These are phyloP conservation scores for Pica pica DNA, from an alignment of 2,113 vertebrate species.

Conservation along the genomic window DNA sequence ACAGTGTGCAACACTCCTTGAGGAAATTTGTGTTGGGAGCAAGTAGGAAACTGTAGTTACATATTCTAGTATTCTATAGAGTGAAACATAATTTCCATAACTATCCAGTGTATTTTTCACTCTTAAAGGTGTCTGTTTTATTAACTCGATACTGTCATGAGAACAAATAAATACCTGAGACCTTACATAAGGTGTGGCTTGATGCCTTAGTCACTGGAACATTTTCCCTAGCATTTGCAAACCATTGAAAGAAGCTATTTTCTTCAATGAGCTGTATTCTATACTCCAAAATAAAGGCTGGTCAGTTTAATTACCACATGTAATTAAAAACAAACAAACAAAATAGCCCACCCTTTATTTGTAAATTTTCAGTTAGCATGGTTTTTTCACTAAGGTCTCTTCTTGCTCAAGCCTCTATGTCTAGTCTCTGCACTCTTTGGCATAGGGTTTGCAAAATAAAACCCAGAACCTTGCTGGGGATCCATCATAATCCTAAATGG, in stretches of 20 bases:
- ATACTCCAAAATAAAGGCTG: neutral
- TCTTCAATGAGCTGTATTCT: neutral
- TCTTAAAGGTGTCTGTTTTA: neutral
- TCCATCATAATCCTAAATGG: neutral
- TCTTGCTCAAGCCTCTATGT: neutral
- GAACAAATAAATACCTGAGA: neutral
- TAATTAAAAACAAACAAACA: neutral
- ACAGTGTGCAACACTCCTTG: neutral
- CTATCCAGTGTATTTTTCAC: neutral
- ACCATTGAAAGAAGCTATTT: neutral
- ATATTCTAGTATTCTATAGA: neutral
- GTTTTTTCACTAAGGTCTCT: neutral
- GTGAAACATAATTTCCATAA: neutral
- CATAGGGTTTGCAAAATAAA: neutral
- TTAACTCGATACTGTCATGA: neutral
- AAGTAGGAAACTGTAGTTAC: neutral
- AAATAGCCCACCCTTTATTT: fast-evolving
- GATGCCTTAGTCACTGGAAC: neutral
- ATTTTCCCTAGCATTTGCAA: neutral
- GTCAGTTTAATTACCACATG: neutral
- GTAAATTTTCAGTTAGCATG: neutral
- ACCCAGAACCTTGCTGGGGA: neutral
- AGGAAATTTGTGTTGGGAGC: neutral
- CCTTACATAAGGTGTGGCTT: neutral
- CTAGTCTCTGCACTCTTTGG: neutral